phyloP scores from a whole-genome alignment of 2,888 invertebrate species.

The Chromoteleia sp. region DNA sequence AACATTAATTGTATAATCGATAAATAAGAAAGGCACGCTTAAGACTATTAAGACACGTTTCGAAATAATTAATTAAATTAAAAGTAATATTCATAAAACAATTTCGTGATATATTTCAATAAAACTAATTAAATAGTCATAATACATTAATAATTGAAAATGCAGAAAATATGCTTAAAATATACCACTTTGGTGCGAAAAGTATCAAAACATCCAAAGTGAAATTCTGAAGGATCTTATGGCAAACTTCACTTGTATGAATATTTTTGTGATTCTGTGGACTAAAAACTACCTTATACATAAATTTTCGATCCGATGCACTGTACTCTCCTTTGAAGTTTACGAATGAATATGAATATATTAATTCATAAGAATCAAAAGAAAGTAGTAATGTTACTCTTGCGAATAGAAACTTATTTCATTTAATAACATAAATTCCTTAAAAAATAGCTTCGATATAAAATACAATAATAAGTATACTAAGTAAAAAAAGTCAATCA shows the following conservation, averaged over 20 bases:
- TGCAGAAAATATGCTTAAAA: slow-evolving; percentile 13
- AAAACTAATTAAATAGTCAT: background rate
- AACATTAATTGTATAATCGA: slow-evolving; percentile 73
- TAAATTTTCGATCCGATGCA: slow-evolving; percentile 13
- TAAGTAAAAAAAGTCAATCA: background rate
- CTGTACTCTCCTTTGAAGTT: slow-evolving; percentile 9
- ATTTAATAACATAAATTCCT: no score
- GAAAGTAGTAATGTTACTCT: no score
- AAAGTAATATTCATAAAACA: slow-evolving; percentile 1
- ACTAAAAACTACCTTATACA: slow-evolving; percentile 18
- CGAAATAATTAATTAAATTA: no score
- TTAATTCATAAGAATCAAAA: slow-evolving; percentile 14
- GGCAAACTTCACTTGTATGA: slow-evolving; percentile 4
- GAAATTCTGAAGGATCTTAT: slow-evolving; percentile 32
- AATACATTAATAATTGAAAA: slow-evolving; percentile 5
- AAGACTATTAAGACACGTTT: no score
- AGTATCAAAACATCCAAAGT: slow-evolving; percentile 16
- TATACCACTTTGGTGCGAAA: slow-evolving; percentile 5
- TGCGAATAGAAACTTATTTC: background rate
- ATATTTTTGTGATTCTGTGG: slow-evolving; percentile 11
- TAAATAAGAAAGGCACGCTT: slow-evolving; percentile 39
- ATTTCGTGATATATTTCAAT: background rate
- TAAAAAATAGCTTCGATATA: no score
- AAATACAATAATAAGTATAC: no score
- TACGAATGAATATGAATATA: slow-evolving; percentile 20